Conservation (phyloP, 64 coral and sea anemone genomes). For the Platygyra sinensis region DNA sequence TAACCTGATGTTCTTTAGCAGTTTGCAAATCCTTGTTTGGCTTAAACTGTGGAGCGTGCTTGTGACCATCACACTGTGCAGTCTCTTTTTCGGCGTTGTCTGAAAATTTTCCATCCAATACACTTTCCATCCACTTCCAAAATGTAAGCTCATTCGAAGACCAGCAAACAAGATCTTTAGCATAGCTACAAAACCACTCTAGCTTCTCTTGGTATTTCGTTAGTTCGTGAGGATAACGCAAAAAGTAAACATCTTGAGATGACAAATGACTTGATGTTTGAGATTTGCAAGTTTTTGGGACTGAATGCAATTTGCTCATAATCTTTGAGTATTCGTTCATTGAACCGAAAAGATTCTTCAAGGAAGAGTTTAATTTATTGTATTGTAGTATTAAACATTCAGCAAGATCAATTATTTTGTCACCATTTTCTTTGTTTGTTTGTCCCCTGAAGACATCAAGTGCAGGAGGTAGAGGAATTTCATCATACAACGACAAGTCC, state of each 20-base stretch:
- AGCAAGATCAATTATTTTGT: not conserved
- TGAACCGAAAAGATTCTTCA: constrained; percentile 50
- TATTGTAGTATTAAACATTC: constrained; percentile 14
- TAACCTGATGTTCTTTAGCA: constrained; percentile 73
- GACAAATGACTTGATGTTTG: constrained; percentile 63
- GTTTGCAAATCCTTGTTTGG: constrained; percentile 61
- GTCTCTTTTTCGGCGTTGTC: constrained; percentile 14
- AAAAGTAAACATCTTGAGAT: constrained; percentile 70
- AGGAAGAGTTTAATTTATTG: constrained; percentile 26
- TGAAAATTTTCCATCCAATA: constrained; percentile 56
- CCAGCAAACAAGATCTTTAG: constrained; percentile 56
- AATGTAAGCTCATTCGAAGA: constrained; percentile 62
- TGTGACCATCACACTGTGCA: not conserved
- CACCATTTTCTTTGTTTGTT: not conserved
- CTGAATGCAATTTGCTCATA: constrained; percentile 66
- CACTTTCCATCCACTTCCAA: constrained; percentile 97
- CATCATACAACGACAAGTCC: not conserved
- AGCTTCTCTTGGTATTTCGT: constrained; percentile 49
- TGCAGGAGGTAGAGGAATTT: not conserved
- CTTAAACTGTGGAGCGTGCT: constrained; percentile 12
- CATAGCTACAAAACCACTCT: constrained; percentile 66
- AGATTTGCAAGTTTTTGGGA: constrained; percentile 4
- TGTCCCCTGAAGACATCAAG: not conserved
- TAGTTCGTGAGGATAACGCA: constrained; percentile 69
- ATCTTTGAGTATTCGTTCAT: constrained; percentile 45